Base-by-base conservation (phyloP, 2,113 vertebrate species). In the Craseonycteris thonglongyai region DNA sequence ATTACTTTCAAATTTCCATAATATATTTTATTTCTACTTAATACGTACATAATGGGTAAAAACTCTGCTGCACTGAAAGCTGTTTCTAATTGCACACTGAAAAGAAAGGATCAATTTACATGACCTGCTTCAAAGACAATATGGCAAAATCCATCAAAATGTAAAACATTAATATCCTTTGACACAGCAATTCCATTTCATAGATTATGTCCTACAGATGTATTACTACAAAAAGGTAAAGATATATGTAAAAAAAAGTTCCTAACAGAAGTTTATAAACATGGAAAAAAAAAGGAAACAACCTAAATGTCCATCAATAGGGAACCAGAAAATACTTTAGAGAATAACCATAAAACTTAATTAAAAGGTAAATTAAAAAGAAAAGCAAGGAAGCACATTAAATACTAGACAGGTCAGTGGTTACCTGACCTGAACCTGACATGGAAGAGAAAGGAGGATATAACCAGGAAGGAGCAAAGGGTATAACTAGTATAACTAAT, bases 301-400 rank as follows among this genome's bases (percentile, higher is more conserved):
- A 63, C 18, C 40, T 56, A 74, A 90, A 66, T 68, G n/a, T 71
- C 63, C 74, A 88, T 68, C 22, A 79, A 74, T 2, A 74, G 38
- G 18, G 9, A 88, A 65, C 1, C 30, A 95, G 15, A 47, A 72
- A 71, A 85, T 76, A 87, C 38, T 93, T 72, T 30, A 49, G 3
- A 61, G 13, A 84, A 89, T 9, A 86, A 24, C 16, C 49, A 40
- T 9, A 94, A 26, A 65, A 56, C 49, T 80, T 45, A 92, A 94
- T 75, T 85, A 90, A 15, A 22, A 51, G 45, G 10, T 49, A 84
- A 89, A 80, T 45, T 54, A 8, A 59, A 92, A 94, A 72, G 28
- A 86, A 91, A 91, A 88, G 12, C 38, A 89, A 88, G 22, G 30
- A 80, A 92, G 35, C 65, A 93, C 88, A 86, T 54, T 91, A 58